Base-by-base conservation (phyloP, 2,888 invertebrate genomes). In the Luperina nickerlii region DNA sequence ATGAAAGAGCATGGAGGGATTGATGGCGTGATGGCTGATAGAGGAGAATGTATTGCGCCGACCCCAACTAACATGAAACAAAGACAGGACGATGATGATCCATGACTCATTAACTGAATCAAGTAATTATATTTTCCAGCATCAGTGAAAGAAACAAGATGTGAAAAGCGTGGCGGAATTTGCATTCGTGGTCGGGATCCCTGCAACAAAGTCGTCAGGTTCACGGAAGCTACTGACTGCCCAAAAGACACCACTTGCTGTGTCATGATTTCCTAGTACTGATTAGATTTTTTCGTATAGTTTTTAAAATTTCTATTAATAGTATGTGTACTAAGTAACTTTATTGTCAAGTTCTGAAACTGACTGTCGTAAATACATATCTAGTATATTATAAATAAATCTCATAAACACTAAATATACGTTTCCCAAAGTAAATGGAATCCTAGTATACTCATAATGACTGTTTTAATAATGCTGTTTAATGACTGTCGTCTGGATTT, bases 101-200 rank as follows among this genome's bases (percentile, higher is more conserved):
- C 42, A 48, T 48, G 48, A 48, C n/a, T 13, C 3, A 11, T 65
- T 11, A 38, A n/a, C 38, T 66, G 2, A 66, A 45, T 68, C 9
- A 48, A 27, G 48, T 48, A 13, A 4, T 42, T 71, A 51, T 54
- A 27, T 60, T 81, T 90, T 93, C 83, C 92, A 95, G 95, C 92
- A 62, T 95, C 95, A 38, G 76, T 88, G 57, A 94, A 91, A 80
- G 95, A 95, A 69, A 94, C 93, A 0, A 90, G 95, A 54, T 95
- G 95, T 74, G 13, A 7, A 0, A 93, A 90, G 27, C 90, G 81
- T 3, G 95, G 95, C 0, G 95, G 95, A 0, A 57, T 76, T 0
- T 95, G 95, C 76, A 48, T 89, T 3, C 42, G 85, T 0, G 42
- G 74, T 2, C 45, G 27, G 0, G 45, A 73, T 0, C 68, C 75